These are phyloP conservation scores for Glandiceps talaboti DNA, from an alignment of 53 echinoderm and acorn worm species.

Conservation along the genomic window DNA sequence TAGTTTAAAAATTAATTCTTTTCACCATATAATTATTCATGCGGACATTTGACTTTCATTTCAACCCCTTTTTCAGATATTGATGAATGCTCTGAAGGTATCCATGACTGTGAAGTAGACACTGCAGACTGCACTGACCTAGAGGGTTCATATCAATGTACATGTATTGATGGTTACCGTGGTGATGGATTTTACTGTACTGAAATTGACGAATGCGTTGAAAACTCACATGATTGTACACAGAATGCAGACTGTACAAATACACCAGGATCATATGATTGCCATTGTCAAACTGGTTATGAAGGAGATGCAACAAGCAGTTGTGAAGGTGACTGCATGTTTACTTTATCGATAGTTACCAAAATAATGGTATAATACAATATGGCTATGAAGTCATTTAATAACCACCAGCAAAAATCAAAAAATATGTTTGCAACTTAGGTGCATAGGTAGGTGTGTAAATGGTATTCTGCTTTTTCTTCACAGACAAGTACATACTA, in stretches of 20 bases:
- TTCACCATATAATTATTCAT: no score
- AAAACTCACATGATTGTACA: slow-evolving; percentile 28
- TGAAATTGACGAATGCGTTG: slow-evolving; percentile 66
- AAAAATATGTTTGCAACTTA: no score
- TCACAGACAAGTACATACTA: no score
- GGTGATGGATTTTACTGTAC: slow-evolving; percentile 11
- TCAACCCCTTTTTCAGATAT: slow-evolving; percentile 32
- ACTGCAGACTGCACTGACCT: slow-evolving; percentile 45
- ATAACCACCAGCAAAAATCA: no score
- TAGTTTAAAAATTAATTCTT: no score
- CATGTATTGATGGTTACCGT: slow-evolving; percentile 26
- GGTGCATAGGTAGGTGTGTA: no score
- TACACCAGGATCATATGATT: slow-evolving; percentile 26
- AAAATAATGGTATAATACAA: no score
- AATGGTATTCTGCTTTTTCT: no score
- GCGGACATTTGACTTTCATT: no score
- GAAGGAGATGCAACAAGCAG: slow-evolving; percentile 18
- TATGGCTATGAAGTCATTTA: no score
- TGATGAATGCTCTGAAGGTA: slow-evolving; percentile 25
- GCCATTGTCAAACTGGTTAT: slow-evolving; percentile 34
- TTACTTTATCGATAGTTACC: background rate
- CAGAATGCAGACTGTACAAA: slow-evolving; percentile 27
- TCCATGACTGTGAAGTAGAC: slow-evolving; percentile 24
- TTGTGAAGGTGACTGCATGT: slow-evolving; percentile 27
- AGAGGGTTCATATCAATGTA: slow-evolving; percentile 36